These are phyloP conservation scores for Heliothis subflexa DNA, from an alignment of 1,140 invertebrate species.

Conservation along the genomic window DNA sequence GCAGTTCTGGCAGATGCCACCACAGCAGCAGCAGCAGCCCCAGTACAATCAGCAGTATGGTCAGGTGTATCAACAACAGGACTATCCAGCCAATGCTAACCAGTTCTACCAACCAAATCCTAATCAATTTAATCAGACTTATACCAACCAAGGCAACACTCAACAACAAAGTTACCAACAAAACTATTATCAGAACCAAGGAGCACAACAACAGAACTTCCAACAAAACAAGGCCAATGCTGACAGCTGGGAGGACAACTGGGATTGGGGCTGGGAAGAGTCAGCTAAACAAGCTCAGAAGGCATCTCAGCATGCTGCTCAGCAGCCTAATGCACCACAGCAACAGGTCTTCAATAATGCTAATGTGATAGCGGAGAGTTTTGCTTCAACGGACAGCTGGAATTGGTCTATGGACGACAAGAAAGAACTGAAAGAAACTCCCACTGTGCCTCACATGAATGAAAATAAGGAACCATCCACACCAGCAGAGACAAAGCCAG, in stretches of 20 bases:
- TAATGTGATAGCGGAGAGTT: conserved; percentile 84
- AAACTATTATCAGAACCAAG: conserved; percentile 72
- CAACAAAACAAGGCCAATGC: conserved; percentile 63
- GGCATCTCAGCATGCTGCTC: conserved; percentile 47
- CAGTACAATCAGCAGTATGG: conserved; percentile 74
- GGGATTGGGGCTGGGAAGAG: conserved; percentile 85
- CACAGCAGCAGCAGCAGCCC: conserved; percentile 61
- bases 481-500: conserved; percentile 47
- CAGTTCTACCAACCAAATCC: conserved; percentile 69
- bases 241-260: conserved; percentile 82
- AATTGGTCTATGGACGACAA: conserved; percentile 82
- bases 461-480: conserved; percentile 41
- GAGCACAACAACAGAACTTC: conserved; percentile 65
- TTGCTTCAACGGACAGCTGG: conserved; percentile 78
- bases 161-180: conserved; percentile 69
- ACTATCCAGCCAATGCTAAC: conserved; percentile 67
- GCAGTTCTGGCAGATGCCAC: conserved; percentile 68
- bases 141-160: conserved; percentile 68
- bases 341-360: conserved; percentile 73
- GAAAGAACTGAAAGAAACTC: conserved; percentile 61
- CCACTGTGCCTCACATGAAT: conserved; percentile 33
- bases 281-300: conserved; percentile 74
- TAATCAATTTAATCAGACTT: conserved; percentile 72
- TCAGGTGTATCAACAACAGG: conserved; percentile 72
- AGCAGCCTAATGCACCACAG: conserved; percentile 50